phyloP scores from a whole-genome alignment of 2,113 vertebrate species.

The Lipophrys pholis region DNA sequence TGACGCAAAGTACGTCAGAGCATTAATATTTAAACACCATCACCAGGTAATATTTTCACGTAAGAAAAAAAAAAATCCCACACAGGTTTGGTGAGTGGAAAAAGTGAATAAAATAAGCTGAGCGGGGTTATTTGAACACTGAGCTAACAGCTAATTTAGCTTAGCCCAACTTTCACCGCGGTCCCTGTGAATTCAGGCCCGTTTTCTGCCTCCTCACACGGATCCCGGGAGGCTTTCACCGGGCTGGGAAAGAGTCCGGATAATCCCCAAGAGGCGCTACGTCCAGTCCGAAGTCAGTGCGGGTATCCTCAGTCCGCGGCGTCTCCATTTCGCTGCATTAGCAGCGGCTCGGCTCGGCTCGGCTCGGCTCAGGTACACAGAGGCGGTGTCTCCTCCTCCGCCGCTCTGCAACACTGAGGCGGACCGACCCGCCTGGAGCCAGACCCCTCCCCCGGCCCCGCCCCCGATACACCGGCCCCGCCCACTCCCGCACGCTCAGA shows the following conservation, averaged over 20 bases:
- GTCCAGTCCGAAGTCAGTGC: conserved; percentile 47
- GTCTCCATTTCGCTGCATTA: conserved; percentile 59
- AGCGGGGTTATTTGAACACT: not conserved
- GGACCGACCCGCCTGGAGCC: conserved; percentile 50
- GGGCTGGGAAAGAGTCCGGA: conserved; percentile 8
- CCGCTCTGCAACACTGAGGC: conserved; percentile 23
- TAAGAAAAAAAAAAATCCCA: not conserved
- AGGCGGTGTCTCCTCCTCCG: not conserved
- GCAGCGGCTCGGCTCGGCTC: no score
- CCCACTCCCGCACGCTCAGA: accelerated
- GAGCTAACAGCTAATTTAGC: conserved; percentile 19
- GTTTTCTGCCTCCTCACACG: conserved; percentile 44
- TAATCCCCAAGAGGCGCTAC: not conserved
- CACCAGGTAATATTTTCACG: no score
- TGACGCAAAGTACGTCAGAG: no score
- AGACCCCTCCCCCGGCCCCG: conserved; percentile 6
- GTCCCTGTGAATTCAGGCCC: conserved; percentile 64
- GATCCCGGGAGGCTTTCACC: conserved; percentile 55
- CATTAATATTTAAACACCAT: no score
- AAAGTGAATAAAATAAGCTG: not conserved
- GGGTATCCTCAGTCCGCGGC: conserved; percentile 26
- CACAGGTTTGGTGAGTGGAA: not conserved
- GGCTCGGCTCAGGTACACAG: conserved; percentile 15
- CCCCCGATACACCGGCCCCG: conserved; percentile 18
- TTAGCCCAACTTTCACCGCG: conserved; percentile 34